Conservation (phyloP, 30 jellyfish, hydroid and myxozoan genomes). For the Nemopilema nomurai region DNA sequence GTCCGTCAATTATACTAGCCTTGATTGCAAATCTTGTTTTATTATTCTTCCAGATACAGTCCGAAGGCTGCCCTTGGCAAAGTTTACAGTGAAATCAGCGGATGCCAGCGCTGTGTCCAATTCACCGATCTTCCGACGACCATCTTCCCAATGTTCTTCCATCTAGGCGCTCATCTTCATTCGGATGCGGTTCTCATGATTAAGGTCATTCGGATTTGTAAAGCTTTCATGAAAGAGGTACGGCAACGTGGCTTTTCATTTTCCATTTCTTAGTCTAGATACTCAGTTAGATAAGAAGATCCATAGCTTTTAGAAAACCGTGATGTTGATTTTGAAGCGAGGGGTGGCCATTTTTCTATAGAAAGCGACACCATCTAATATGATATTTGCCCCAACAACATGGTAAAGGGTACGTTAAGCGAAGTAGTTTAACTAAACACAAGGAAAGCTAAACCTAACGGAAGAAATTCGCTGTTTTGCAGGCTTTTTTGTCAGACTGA, state of each 20-base stretch:
- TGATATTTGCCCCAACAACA: too few species aligned
- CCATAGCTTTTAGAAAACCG: too few species aligned
- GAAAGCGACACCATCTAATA: too few species aligned
- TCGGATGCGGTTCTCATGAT: slow-evolving; percentile 89
- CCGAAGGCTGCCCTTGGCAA: slow-evolving; percentile 89
- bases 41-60: slow-evolving; percentile 65
- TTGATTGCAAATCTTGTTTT: too few species aligned
- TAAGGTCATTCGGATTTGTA: slow-evolving; percentile 73
- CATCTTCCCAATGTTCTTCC: slow-evolving; percentile 82
- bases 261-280: slow-evolving; percentile 8
- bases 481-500: not conserved
- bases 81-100: slow-evolving; percentile 49
- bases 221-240: slow-evolving; percentile 94
- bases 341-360: too few species aligned
- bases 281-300: too few species aligned
- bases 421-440: not conserved
- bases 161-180: slow-evolving; percentile 84
- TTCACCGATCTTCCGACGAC: slow-evolving; percentile 75
- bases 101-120: slow-evolving; percentile 75
- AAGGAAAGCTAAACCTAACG: not conserved
- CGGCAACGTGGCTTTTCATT: not conserved
- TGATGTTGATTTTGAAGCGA: too few species aligned
- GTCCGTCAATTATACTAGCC: not conserved
- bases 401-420: too few species aligned
- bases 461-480: not conserved